phyloP scores from a whole-genome alignment of 1,140 invertebrate genomes.

The Mactra quadrangularis region DNA sequence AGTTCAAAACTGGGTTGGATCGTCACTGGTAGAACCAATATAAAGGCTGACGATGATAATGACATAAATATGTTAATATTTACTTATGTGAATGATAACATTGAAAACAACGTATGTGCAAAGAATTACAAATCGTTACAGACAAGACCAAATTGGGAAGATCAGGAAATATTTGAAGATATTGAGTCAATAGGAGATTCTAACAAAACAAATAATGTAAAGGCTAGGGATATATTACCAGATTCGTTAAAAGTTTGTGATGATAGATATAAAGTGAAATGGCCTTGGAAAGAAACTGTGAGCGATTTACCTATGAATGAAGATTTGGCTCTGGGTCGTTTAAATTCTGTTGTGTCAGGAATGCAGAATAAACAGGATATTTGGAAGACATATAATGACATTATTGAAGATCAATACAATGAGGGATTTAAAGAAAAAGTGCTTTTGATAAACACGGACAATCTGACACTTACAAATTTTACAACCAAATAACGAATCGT shows the following conservation, averaged over 20 bases:
- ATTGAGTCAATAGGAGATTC: constrained; percentile 49
- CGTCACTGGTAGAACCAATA: neutral
- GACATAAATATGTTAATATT: constrained; percentile 22
- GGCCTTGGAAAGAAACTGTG: constrained; percentile 43
- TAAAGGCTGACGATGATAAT: neutral
- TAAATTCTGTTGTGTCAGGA: constrained; percentile 26
- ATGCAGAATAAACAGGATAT: constrained; percentile 50
- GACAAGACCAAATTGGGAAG: constrained; percentile 16
- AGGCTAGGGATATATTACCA: constrained; percentile 19
- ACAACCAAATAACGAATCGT: constrained; percentile 32
- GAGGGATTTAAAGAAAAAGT: constrained; percentile 46
- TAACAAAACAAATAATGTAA: constrained; percentile 20
- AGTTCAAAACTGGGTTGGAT: constrained; percentile 16
- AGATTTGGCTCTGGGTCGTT: constrained; percentile 30
- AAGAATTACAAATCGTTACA: neutral
- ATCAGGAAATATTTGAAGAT: constrained; percentile 62
- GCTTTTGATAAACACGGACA: neutral
- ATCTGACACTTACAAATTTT: neutral
- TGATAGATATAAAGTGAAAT: constrained; percentile 42
- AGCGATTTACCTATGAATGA: constrained; percentile 47
- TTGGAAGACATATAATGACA: constrained; percentile 42
- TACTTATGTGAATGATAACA: constrained; percentile 1
- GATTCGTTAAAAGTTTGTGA: constrained; percentile 30
- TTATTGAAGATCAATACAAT: constrained; percentile 52
- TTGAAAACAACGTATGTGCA: neutral